Base-by-base conservation (phyloP, 2,888 invertebrate species). In the Dynastes grantii region DNA sequence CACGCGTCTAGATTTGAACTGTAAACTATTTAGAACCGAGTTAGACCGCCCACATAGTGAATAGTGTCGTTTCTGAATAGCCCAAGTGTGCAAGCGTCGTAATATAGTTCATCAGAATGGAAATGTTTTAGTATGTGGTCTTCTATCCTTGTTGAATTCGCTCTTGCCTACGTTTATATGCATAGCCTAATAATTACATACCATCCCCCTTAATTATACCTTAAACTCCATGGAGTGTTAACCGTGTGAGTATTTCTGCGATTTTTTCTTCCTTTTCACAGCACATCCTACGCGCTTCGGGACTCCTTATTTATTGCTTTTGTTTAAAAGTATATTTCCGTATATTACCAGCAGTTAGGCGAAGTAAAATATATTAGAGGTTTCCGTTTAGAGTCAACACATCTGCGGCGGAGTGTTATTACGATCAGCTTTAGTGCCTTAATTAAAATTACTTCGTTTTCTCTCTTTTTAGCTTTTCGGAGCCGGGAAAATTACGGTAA, bases 1-100 rank as follows among this genome's bases (percentile, higher is more conserved):
- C 71, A 71, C 71, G 40, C 58, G 37, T n/a, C n/a, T 29, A n/a
- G n/a, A 1, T 16, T 27, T 9, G 32, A 71, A 70, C 68, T 61
- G 45, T 53, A 78, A 76, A 73, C 71, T 51, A 40, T 63, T 63
- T 64, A 11, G 76, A 79, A 78, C 79, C 11, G 67, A 76, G 71
- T 78, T 67, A 68, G 55, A n/a, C 51, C 80, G 80, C 79, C 80
- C 73, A 79, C 80, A 76, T 77, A 70, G 76, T 73, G 71, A 70
- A 77, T 68, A 77, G 77, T 68, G 77, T 70, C 77, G 53, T 70
- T 77, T 71, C 61, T 77, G 71, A 77, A 77, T 77, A 77, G 63
- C 49, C 70, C 29, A 51, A 55, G 45, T 67, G 27, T 55, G 68
- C 32, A 55, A 51, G 55, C 45, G 67, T 27, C 16, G 68, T 68